These are phyloP conservation scores for Spialia ferax DNA, from an alignment of 2,888 invertebrate species.

Conservation along the genomic window DNA sequence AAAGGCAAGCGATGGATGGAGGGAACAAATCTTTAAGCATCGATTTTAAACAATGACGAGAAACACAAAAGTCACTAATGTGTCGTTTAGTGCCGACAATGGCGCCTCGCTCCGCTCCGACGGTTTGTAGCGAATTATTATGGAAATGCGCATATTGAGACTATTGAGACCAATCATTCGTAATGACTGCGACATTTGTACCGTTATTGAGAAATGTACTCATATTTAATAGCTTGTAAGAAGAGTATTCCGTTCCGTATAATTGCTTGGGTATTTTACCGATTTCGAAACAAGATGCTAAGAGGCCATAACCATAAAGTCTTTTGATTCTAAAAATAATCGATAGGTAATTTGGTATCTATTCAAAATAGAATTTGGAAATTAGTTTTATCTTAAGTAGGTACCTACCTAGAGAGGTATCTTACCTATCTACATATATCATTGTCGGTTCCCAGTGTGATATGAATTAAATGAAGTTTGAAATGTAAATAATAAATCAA, in stretches of 20 bases:
- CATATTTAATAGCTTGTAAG: slow-evolving; percentile 30
- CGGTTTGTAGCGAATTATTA: slow-evolving; percentile 36
- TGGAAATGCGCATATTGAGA: slow-evolving; percentile 31
- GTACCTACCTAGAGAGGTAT: too few relatives aligned
- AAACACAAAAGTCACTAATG: slow-evolving; percentile 50
- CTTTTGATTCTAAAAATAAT: too few relatives aligned
- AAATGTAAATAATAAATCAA: too few relatives aligned
- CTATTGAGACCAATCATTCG: slow-evolving; percentile 39
- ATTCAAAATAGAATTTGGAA: too few relatives aligned
- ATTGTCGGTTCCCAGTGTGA: too few relatives aligned
- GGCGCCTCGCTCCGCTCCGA: slow-evolving; percentile 19
- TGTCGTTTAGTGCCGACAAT: slow-evolving; percentile 35
- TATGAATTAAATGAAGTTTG: too few relatives aligned
- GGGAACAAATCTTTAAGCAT: slow-evolving; percentile 47
- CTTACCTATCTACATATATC: too few relatives aligned
- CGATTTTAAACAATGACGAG: slow-evolving; percentile 53
- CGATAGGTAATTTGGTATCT: too few relatives aligned
- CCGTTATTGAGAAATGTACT: slow-evolving; percentile 22
- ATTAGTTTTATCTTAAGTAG: too few relatives aligned
- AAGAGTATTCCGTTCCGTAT: neutral
- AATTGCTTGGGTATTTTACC: neutral
- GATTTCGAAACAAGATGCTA: neutral
- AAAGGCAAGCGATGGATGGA: slow-evolving; percentile 39
- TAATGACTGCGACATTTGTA: slow-evolving; percentile 26
- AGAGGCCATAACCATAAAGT: neutral